Percentiles rank a stretch among this genome's conserved stretches.
Conservation (phyloP, 2,113 vertebrate genomes). For the Cyprinus carpio region DNA sequence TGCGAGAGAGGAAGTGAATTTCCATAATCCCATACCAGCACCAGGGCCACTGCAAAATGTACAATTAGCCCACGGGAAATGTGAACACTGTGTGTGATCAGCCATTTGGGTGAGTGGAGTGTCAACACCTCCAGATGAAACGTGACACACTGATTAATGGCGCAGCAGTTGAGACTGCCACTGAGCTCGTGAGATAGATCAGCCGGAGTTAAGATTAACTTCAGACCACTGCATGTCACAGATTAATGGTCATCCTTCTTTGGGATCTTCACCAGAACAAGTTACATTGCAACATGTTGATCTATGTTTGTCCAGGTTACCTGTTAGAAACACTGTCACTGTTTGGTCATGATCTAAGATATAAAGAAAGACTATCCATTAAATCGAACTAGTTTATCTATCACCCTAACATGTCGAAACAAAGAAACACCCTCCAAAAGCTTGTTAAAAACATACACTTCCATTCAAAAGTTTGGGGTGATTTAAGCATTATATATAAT, state of each 20-base stretch:
- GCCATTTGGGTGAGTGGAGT: slow-evolving; percentile 33
- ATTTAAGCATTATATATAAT: no score
- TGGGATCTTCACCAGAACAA: slow-evolving; percentile 3
- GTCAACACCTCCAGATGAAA: slow-evolving; percentile 42
- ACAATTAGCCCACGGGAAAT: slow-evolving; percentile 48
- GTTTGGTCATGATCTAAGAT: slow-evolving; percentile 6
- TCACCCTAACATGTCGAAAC: neutral
- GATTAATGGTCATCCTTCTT: neutral
- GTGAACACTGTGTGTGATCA: slow-evolving; percentile 55
- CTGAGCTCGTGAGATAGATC: slow-evolving; percentile 7
- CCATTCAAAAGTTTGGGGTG: neutral
- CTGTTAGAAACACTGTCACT: neutral
- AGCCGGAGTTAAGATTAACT: slow-evolving; percentile 16
- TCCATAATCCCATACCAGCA: slow-evolving; percentile 18
- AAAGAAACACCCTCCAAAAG: neutral
- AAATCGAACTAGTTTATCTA: neutral
- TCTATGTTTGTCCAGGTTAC: slow-evolving; percentile 6
- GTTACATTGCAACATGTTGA: neutral
- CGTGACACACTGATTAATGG: slow-evolving; percentile 47
- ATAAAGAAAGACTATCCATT: neutral
- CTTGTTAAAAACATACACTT: neutral
- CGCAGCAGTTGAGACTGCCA: neutral
- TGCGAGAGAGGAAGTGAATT: slow-evolving; percentile 47
- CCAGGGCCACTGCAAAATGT: slow-evolving; percentile 39
- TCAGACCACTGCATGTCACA: slow-evolving; percentile 32